Conservation (phyloP, 2,888 invertebrate species). For the Orthosia incerta region DNA sequence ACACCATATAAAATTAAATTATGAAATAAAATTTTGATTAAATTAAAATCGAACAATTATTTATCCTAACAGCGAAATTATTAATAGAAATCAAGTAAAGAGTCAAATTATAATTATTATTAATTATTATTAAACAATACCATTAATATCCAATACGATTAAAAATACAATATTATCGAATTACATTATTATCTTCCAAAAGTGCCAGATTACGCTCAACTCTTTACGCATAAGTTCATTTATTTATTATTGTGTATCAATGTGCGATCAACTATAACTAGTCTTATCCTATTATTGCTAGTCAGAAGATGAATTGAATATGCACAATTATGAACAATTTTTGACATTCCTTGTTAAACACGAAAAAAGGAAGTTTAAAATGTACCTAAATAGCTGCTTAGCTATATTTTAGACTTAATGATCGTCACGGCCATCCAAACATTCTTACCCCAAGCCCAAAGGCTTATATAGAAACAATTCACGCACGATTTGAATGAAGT, state of each 20-base stretch:
- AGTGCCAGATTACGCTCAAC: too few relatives aligned
- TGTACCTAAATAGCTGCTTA: neutral
- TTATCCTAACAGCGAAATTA: too few relatives aligned
- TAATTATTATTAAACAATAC: too few relatives aligned
- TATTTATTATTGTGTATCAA: neutral
- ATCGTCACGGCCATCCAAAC: neutral
- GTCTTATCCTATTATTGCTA: neutral
- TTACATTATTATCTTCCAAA: neutral
- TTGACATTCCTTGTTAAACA: neutral
- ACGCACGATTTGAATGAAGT: constrained; percentile 11
- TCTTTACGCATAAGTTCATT: too few relatives aligned
- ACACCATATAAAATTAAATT: too few relatives aligned
- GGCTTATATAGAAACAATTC: neutral
- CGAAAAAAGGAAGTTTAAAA: neutral
- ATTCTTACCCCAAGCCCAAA: neutral
- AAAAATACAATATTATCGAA: too few relatives aligned
- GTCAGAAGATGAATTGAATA: neutral
- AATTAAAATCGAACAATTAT: too few relatives aligned
- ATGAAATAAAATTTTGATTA: too few relatives aligned
- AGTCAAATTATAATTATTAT: too few relatives aligned
- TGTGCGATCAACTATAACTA: neutral
- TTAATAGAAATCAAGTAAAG: too few relatives aligned
- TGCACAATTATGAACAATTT: neutral
- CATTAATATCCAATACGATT: too few relatives aligned
- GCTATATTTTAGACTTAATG: neutral